These are phyloP conservation scores for Catocala nupta DNA, from an alignment of 2,888 invertebrate genomes.

Conservation along the genomic window DNA sequence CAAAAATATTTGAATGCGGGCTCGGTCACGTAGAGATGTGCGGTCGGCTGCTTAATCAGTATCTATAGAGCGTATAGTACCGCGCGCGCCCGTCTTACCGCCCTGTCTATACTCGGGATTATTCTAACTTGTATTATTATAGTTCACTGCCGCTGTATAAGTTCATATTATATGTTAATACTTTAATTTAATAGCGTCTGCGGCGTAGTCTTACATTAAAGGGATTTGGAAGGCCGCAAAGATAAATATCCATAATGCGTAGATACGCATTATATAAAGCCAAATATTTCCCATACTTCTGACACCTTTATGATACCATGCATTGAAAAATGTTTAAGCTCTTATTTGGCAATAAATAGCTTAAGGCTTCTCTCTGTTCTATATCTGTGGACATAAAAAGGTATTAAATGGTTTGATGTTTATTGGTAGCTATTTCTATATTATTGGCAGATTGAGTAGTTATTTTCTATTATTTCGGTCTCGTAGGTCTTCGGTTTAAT, in stretches of 20 bases:
- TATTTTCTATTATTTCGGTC: no score
- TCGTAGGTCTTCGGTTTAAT: no score
- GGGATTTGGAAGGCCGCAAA: slow-evolving; percentile 6
- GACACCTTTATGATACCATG: no score
- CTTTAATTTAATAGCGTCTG: slow-evolving; percentile 6
- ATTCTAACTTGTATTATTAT: slow-evolving; percentile 13
- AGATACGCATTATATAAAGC: no score
- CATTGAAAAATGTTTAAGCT: no score
- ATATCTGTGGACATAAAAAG: no score
- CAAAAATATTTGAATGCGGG: slow-evolving; percentile 52
- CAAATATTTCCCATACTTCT: no score
- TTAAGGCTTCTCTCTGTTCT: no score
- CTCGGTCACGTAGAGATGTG: slow-evolving; percentile 62
- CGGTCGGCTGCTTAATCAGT: slow-evolving; percentile 62
- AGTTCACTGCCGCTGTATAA: not conserved
- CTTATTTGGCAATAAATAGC: no score
- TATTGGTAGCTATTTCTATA: no score
- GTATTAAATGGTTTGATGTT: no score
- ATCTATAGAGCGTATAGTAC: slow-evolving; percentile 49
- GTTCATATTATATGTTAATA: slow-evolving; percentile 2
- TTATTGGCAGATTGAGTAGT: no score
- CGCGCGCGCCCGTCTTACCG: slow-evolving; percentile 18
- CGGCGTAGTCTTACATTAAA: slow-evolving; percentile 1
- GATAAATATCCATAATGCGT: not conserved
- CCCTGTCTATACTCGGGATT: slow-evolving; percentile 25